Evolutionary conservation across 1,140 invertebrate species (phyloP).

Genomic region (Leptinotarsa undecemlineata): DNA sequence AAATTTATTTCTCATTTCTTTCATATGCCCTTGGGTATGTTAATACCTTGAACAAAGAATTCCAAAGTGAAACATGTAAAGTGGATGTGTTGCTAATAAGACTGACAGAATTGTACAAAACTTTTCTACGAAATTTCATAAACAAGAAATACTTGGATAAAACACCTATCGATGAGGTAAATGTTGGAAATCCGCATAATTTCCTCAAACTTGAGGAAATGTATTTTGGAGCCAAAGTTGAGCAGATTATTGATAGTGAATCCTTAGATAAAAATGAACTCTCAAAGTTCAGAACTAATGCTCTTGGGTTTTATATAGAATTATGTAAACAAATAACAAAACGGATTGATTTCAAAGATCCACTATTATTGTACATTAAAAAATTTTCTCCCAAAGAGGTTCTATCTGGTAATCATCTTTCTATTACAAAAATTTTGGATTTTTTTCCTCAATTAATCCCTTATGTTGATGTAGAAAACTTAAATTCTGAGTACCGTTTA

Average conservation of each 20-base stretch:
- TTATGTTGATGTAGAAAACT: slow-evolving; percentile 9
- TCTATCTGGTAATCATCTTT: neutral
- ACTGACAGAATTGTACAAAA: neutral
- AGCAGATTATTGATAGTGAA: neutral
- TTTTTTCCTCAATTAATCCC: slow-evolving; percentile 3
- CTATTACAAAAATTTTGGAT: slow-evolving; percentile 10
- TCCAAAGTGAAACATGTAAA: slow-evolving; percentile 12
- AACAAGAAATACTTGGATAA: neutral
- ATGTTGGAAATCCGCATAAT: neutral
- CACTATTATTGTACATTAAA: neutral
- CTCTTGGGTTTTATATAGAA: slow-evolving; percentile 7
- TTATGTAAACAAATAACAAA: slow-evolving; percentile 11
- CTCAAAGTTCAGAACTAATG: neutral
- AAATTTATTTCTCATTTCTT: slow-evolving; percentile 16
- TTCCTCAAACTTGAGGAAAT: slow-evolving; percentile 5
- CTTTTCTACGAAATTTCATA: slow-evolving; percentile 11
- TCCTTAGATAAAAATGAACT: neutral
- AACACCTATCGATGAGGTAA: neutral
- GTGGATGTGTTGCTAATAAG: neutral
- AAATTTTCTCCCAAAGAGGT: slow-evolving; percentile 9
- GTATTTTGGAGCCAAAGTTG: slow-evolving; percentile 1
- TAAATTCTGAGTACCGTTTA: slow-evolving; percentile 3
- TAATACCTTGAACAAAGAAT: slow-evolving; percentile 7
- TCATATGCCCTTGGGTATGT: neutral
- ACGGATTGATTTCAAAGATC: slow-evolving; percentile 9